Conservation (phyloP, 2,113 vertebrate genomes). For the Platycercus adscitus region DNA sequence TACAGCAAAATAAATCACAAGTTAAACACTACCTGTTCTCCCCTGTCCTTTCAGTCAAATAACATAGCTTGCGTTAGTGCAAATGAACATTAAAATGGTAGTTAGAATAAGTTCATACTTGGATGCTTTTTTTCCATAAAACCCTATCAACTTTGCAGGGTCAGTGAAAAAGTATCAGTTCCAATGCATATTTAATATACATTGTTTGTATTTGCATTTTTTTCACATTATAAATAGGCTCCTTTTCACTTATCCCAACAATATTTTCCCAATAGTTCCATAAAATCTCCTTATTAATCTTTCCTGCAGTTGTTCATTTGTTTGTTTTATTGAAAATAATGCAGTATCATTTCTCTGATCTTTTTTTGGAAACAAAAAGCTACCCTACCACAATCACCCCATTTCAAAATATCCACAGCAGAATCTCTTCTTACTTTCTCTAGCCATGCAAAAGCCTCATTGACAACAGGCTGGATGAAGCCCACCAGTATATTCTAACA, state of each 20-base stretch:
- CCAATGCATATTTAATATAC: conserved; percentile 1
- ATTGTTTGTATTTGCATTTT: not conserved
- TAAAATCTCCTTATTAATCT: not conserved
- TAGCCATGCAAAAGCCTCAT: not conserved
- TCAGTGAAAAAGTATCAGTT: not conserved
- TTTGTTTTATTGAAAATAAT: not conserved
- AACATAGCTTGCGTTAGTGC: not conserved
- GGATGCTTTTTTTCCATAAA: conserved; percentile 1
- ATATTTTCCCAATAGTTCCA: not conserved
- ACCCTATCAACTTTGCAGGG: not conserved
- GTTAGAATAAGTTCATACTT: not conserved
- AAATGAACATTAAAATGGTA: not conserved
- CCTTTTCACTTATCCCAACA: conserved; percentile 5
- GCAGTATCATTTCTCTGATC: not conserved
- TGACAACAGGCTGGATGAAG: not conserved
- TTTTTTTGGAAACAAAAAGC: not conserved
- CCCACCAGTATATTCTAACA: not conserved
- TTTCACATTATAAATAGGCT: not conserved
- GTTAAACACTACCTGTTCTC: not conserved
- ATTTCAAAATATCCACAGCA: not conserved
- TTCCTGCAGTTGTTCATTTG: not conserved
- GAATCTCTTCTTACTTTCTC: not conserved
- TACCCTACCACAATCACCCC: not conserved
- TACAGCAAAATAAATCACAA: not conserved
- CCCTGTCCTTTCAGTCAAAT: not conserved